A percentile compares a stretch with the other conserved stretches of the same genome.
Conservation (phyloP, 2,888 invertebrate species). For the Protophormia terraenovae region DNA sequence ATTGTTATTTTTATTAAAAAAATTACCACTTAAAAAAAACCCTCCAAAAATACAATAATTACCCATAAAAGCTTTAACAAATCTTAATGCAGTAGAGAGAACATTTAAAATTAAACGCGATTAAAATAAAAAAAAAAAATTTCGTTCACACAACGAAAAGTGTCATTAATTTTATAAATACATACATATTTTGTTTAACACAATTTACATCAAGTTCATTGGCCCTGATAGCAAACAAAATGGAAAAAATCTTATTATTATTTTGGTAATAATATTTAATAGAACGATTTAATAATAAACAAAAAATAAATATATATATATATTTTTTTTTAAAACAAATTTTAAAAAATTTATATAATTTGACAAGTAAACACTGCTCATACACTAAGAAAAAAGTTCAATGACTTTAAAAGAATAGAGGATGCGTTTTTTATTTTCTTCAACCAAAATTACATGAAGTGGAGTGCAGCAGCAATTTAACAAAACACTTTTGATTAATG, state of each 20-base stretch:
- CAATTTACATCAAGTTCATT: slow-evolving; percentile 42
- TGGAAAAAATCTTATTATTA: neutral
- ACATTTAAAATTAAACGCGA: slow-evolving; percentile 18
- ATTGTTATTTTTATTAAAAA: neutral
- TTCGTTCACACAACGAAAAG: slow-evolving; percentile 24
- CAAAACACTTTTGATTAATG: slow-evolving; percentile 10
- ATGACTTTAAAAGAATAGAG: neutral
- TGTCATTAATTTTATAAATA: slow-evolving; percentile 45
- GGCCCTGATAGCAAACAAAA: slow-evolving; percentile 13
- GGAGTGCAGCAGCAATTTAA: neutral
- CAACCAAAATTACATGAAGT: neutral
- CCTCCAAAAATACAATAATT: slow-evolving; percentile 12
- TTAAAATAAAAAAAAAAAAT: slow-evolving; percentile 42
- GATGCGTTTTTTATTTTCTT: neutral
- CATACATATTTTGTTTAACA: neutral
- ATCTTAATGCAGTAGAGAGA: slow-evolving; percentile 8
- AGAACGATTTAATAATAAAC: neutral
- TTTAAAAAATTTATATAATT: slow-evolving; percentile 24
- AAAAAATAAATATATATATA: no score
- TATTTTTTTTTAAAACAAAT: neutral
- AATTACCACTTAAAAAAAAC: neutral
- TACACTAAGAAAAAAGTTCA: slow-evolving; percentile 3
- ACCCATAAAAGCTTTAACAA: slow-evolving; percentile 9
- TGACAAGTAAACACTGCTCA: slow-evolving; percentile 25
- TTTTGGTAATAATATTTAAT: neutral